A percentile compares a stretch with the other conserved stretches of the same genome.
Evolutionary conservation across 1,140 invertebrate species (phyloP).

Genomic region (Caenorhabditis briggsae): DNA sequence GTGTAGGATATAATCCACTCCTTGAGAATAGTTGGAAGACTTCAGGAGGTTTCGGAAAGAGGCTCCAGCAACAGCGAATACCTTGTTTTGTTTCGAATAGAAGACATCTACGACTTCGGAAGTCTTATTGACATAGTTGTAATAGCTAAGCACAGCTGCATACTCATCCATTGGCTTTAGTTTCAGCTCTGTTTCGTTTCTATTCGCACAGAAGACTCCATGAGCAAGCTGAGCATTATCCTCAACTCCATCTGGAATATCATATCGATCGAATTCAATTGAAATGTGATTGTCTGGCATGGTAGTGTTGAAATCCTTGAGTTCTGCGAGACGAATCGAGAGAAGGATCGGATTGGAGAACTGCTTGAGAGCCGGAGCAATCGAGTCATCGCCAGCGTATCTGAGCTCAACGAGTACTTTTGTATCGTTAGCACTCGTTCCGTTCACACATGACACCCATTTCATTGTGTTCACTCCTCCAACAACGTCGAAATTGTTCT

Average conservation of each 20-base stretch:
- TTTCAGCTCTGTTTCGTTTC: background rate
- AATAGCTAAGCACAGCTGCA: background rate
- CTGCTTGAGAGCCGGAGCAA: background rate
- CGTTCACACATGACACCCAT: slow-evolving; percentile 44
- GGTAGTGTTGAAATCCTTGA: slow-evolving; percentile 23
- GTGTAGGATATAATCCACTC: slow-evolving; percentile 8
- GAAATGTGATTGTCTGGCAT: background rate
- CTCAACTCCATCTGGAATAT: background rate
- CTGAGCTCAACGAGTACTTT: slow-evolving; percentile 3
- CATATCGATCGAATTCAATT: slow-evolving; percentile 3
- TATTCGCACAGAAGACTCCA: background rate
- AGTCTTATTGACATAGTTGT: background rate
- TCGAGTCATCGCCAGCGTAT: slow-evolving; percentile 10
- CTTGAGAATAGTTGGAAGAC: background rate
- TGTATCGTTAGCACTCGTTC: background rate
- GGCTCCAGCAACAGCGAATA: background rate
- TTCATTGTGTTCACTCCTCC: slow-evolving; percentile 9
- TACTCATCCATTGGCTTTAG: background rate
- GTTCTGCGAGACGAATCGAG: slow-evolving; percentile 13
- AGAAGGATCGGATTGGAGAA: slow-evolving; percentile 47
- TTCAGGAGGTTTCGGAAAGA: background rate
- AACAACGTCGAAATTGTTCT: background rate
- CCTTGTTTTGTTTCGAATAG: background rate
- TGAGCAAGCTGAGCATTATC: background rate
- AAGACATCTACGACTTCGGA: slow-evolving; percentile 13